A percentile compares a stretch with the other conserved stretches of the same genome.
Evolutionary conservation across 2,113 vertebrate genomes (phyloP).

Genomic region (Oceanites oceanicus): DNA sequence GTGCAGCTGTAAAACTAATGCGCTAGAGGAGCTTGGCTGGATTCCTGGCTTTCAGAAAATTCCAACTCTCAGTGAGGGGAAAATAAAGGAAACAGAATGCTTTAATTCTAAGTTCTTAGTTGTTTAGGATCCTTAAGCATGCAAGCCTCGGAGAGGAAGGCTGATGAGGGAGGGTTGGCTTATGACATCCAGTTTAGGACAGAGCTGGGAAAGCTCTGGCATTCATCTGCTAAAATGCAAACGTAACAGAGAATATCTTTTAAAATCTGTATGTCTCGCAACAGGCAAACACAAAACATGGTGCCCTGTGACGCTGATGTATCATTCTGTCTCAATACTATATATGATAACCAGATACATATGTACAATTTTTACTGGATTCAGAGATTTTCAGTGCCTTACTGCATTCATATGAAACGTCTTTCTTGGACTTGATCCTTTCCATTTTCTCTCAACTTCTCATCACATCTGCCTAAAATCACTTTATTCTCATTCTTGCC

Average conservation of each 20-base stretch:
- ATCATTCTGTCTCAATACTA: not conserved
- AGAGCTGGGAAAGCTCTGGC: no score
- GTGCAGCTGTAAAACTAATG: not conserved
- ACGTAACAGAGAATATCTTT: not conserved
- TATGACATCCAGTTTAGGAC: no score
- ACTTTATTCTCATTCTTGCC: not conserved
- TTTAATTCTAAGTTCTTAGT: no score
- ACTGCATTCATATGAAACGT: not conserved
- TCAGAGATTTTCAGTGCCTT: not conserved
- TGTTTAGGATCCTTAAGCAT: no score
- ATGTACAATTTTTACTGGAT: not conserved
- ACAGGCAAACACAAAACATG: not conserved
- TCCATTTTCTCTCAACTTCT: not conserved
- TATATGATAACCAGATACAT: not conserved
- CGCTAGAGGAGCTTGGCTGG: not conserved
- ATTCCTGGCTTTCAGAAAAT: not conserved
- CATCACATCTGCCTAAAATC: not conserved
- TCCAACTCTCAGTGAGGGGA: not conserved
- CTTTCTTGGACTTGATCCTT: not conserved
- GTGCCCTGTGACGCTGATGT: accelerated
- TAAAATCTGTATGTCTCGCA: not conserved
- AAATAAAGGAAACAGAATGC: not conserved
- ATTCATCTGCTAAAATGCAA: not conserved
- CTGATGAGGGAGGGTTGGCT: no score
- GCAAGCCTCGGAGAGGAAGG: no score